Evolutionary conservation across 2,797 vertebrate species (phyloP).

Genomic region (Mus spretus): DNA sequence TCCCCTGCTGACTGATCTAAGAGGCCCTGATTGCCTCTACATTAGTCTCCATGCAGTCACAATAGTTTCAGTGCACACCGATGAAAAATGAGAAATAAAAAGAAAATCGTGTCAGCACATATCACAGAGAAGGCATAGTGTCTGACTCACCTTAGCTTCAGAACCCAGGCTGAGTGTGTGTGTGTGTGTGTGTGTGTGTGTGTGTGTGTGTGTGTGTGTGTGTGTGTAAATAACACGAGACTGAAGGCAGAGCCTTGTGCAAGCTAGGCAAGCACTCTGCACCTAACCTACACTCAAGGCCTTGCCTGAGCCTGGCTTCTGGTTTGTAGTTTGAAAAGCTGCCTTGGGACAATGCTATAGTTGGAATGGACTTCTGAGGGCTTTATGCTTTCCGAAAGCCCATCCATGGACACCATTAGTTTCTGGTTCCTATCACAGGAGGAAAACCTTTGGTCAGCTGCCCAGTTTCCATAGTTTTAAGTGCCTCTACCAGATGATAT

Average conservation of each 20-base stretch:
- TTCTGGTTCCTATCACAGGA: conserved; percentile 5
- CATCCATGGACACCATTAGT: neutral
- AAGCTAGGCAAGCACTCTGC: neutral
- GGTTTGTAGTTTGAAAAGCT: neutral
- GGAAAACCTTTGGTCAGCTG: conserved; percentile 37
- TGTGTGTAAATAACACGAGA: neutral
- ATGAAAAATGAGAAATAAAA: conserved; percentile 22
- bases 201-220: neutral
- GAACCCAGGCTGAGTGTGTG: neutral
- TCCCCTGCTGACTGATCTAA: neutral
- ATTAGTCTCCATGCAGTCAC: neutral
- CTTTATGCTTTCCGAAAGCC: neutral
- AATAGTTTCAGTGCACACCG: neutral
- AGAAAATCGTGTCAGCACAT: neutral
- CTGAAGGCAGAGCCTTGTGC: neutral
- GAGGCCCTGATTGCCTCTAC: neutral
- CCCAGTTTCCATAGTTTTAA: conserved; percentile 26
- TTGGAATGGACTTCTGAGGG: neutral
- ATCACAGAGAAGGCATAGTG: neutral
- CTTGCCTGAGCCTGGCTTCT: neutral
- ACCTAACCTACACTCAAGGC: neutral
- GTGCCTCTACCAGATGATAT: neutral
- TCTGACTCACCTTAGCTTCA: neutral
- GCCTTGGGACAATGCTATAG: neutral
- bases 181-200: neutral